Conservation (phyloP, 2,113 vertebrate genomes). For the Marmota monax region DNA sequence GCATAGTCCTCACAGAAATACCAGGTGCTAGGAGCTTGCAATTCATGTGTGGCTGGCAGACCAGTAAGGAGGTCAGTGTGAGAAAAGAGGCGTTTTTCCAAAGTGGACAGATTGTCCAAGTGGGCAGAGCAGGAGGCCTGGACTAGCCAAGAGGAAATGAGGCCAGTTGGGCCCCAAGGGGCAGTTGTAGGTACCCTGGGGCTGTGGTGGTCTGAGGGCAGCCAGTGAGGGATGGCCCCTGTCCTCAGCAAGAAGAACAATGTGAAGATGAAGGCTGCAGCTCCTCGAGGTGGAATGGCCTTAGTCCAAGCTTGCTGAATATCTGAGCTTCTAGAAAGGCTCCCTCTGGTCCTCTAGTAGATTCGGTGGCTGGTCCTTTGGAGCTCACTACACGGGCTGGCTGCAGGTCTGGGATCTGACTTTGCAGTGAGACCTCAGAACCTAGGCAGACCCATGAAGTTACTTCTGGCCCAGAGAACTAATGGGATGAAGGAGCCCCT, state of each 20-base stretch:
- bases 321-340: not conserved
- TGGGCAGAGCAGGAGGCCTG: conserved; percentile 71
- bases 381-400: not conserved
- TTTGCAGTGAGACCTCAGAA: not conserved
- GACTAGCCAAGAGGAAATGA: conserved; percentile 73
- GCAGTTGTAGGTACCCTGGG: not conserved
- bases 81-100: conserved; percentile 76
- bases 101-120: conserved; percentile 81
- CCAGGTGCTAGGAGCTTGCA: not conserved
- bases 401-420: not conserved
- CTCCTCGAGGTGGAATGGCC: not conserved
- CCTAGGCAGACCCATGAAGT: not conserved
- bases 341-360: not conserved
- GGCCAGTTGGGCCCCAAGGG: conserved; percentile 67
- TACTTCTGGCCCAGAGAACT: not conserved
- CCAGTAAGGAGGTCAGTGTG: conserved; percentile 70
- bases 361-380: not conserved
- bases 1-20: not conserved
- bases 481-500: not conserved
- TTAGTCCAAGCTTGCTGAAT: not conserved
- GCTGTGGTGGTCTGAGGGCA: not conserved
- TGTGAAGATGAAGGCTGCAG: not conserved
- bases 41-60: conserved; percentile 36
- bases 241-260: not conserved
- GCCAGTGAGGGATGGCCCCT: not conserved